phyloP scores from a whole-genome alignment of 2,888 invertebrate genomes.

The Andrena hattorfiana region DNA sequence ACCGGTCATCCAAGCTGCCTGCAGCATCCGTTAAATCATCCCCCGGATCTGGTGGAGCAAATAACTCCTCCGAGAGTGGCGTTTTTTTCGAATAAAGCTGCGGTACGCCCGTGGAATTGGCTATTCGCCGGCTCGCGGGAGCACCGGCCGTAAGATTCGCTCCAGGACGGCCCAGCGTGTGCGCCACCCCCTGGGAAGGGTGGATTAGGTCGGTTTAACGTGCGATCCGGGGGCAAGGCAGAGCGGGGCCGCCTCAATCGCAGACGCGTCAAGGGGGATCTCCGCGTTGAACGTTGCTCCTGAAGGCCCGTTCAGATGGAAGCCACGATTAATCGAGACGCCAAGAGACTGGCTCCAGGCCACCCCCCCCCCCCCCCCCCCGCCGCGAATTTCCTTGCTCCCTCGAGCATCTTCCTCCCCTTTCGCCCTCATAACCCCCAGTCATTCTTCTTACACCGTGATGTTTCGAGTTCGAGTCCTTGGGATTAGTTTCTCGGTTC shows the following conservation, averaged over 20 bases:
- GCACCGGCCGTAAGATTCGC: constrained; percentile 26
- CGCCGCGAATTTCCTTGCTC: constrained; percentile 35
- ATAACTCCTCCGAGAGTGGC: constrained; percentile 21
- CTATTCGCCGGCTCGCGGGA: constrained; percentile 38
- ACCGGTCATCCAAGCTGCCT: background rate
- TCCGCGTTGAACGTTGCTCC: constrained; percentile 55
- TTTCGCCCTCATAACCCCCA: background rate
- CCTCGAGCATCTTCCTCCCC: constrained; percentile 27
- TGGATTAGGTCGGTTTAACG: constrained; percentile 72
- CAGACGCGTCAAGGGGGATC: constrained; percentile 72
- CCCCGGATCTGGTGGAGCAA: constrained; percentile 7
- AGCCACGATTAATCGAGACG: constrained; percentile 72
- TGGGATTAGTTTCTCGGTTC: background rate
- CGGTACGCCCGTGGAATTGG: constrained; percentile 47
- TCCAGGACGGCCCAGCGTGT: background rate
- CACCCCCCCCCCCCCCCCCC: too few species aligned
- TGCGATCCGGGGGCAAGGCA: constrained; percentile 43
- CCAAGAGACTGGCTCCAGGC: constrained; percentile 28
- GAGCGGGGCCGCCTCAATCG: constrained; percentile 74
- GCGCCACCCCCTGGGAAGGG: constrained; percentile 44
- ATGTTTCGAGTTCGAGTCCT: constrained; percentile 23
- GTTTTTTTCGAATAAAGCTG: constrained; percentile 37
- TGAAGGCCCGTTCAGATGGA: constrained; percentile 56
- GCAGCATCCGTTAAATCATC: constrained; percentile 35
- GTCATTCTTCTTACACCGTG: constrained; percentile 51